Evolutionary conservation across 2,797 vertebrate species (phyloP).

Genomic region (Tiaroga cobitis): DNA sequence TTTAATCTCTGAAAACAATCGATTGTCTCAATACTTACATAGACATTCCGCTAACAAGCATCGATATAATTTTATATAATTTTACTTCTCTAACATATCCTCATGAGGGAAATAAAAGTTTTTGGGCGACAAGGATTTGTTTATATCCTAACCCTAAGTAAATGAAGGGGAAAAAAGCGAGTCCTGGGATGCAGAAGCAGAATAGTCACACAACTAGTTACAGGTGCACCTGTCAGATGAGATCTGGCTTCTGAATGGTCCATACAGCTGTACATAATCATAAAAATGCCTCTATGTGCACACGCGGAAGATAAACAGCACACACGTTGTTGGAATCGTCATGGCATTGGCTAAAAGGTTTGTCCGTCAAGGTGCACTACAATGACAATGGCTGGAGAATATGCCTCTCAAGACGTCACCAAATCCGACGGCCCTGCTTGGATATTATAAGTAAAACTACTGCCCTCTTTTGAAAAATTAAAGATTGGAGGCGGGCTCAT

Average conservation of each 20-base stretch:
- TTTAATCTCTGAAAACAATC: background rate
- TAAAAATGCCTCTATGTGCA: background rate
- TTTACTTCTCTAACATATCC: background rate
- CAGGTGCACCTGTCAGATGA: background rate
- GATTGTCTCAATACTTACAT: background rate
- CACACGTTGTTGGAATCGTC: background rate
- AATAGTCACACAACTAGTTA: background rate
- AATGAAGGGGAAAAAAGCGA: too few species aligned
- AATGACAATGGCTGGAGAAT: background rate
- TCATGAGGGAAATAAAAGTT: background rate
- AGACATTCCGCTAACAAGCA: background rate
- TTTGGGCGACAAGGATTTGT: too few species aligned
- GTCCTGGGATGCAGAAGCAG: background rate
- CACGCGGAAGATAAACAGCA: background rate
- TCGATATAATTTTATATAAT: background rate
- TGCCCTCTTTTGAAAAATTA: too few species aligned
- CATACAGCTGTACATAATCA: background rate
- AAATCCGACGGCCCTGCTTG: background rate
- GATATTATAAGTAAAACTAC: too few species aligned
- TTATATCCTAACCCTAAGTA: too few species aligned
- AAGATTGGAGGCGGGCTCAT: too few species aligned
- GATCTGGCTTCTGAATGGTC: background rate
- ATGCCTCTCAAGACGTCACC: background rate
- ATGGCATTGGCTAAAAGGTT: background rate
- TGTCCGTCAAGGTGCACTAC: background rate